These are phyloP conservation scores for Sceloporus undulatus DNA, from an alignment of 2,113 vertebrate genomes.

Conservation along the genomic window DNA sequence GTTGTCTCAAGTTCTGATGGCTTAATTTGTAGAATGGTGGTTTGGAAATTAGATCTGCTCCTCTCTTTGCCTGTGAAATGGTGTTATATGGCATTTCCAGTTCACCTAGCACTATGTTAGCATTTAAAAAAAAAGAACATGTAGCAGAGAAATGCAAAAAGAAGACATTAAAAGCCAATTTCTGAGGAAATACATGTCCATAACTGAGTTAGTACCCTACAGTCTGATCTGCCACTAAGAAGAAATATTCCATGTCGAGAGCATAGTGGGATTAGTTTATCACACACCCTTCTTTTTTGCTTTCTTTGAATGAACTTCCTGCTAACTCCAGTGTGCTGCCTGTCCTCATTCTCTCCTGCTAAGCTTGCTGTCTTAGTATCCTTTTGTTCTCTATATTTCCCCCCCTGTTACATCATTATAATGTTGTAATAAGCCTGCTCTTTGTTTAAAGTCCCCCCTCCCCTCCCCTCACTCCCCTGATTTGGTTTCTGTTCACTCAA, in stretches of 20 bases:
- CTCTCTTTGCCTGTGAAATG: not conserved
- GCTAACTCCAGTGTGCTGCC: not conserved
- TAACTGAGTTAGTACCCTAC: not conserved
- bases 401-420: not conserved
- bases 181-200: not conserved
- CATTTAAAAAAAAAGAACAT: constrained; percentile 2
- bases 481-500: not conserved
- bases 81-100: not conserved
- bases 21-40: not conserved
- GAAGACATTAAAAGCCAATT: not conserved
- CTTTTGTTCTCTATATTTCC: not conserved
- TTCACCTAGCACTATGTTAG: not conserved
- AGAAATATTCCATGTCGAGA: not conserved
- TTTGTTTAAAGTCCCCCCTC: not conserved
- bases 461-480: not conserved
- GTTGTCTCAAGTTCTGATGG: not conserved
- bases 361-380: constrained; percentile 9
- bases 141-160: not conserved
- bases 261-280: not conserved
- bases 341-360: not conserved
- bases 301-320: constrained; percentile 29
- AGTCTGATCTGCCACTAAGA: fast-evolving
- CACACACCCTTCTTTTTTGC: not conserved
- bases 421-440: constrained; percentile 1
- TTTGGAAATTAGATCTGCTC: not conserved